These are phyloP conservation scores for Clusia tigrina DNA, from an alignment of 2,888 invertebrate species.

Conservation along the genomic window DNA sequence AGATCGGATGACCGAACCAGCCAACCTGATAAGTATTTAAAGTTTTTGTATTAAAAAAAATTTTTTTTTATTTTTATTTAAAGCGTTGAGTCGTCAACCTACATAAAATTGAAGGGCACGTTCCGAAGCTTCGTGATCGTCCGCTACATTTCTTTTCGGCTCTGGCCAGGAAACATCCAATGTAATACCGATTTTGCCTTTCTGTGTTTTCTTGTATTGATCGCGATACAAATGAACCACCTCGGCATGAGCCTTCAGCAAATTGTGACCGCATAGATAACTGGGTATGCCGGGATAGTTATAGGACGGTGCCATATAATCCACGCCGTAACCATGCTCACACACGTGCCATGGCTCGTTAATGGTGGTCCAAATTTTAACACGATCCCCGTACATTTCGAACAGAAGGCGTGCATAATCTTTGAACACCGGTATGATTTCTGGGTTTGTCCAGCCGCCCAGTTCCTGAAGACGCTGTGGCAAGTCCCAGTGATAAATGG, in stretches of 20 bases:
- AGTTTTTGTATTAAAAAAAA: background rate
- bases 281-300: constrained; percentile 71
- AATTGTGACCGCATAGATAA: constrained; percentile 76
- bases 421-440: constrained; percentile 71
- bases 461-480: constrained; percentile 72
- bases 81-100: constrained; percentile 47
- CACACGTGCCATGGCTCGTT: constrained; percentile 74
- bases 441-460: constrained; percentile 75
- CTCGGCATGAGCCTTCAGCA: constrained; percentile 77
- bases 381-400: constrained; percentile 70
- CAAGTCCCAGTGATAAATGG: constrained; percentile 77
- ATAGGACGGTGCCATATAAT: constrained; percentile 70
- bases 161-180: constrained; percentile 71
- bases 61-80: background rate
- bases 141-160: constrained; percentile 64
- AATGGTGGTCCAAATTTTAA: constrained; percentile 79
- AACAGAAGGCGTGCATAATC: constrained; percentile 73
- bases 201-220: constrained; percentile 68
- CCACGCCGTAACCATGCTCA: constrained; percentile 66
- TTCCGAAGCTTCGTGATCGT: constrained; percentile 71
- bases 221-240: constrained; percentile 73
- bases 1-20: constrained; percentile 75
- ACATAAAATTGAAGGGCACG: constrained; percentile 70
- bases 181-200: constrained; percentile 72
- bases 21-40: constrained; percentile 71